These are phyloP conservation scores for Anoplophora glabripennis DNA, from an alignment of 1,140 invertebrate species.

Conservation along the genomic window DNA sequence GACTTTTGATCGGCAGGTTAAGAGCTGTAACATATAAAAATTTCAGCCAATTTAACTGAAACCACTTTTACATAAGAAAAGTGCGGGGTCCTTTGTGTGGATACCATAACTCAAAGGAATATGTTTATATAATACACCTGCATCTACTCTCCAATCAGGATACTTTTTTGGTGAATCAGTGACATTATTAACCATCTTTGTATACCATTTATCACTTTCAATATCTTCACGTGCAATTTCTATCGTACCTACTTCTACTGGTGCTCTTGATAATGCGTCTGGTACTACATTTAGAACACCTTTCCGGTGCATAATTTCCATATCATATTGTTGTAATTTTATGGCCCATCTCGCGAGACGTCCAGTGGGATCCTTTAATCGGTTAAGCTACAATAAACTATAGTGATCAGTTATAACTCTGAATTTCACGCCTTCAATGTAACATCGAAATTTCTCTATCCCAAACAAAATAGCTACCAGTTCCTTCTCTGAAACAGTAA, in stretches of 20 bases:
- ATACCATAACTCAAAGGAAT: background rate
- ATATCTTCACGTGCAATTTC: too few relatives aligned
- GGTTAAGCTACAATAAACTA: conserved; percentile 48
- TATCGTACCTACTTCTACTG: too few relatives aligned
- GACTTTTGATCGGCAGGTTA: too few relatives aligned
- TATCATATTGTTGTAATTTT: conserved; percentile 42
- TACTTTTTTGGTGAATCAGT: too few relatives aligned
- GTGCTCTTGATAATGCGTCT: conserved; percentile 41
- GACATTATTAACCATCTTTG: too few relatives aligned
- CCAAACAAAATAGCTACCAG: conserved; percentile 47
- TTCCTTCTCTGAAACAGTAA: conserved; percentile 49
- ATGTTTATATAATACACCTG: conserved; percentile 17
- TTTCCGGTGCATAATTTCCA: conserved; percentile 44
- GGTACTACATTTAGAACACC: conserved; percentile 43
- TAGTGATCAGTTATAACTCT: conserved; percentile 49
- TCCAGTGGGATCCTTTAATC: conserved; percentile 47
- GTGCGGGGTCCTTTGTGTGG: too few relatives aligned
- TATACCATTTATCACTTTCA: too few relatives aligned
- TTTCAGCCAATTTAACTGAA: too few relatives aligned
- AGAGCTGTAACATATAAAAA: too few relatives aligned
- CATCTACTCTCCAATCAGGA: too few relatives aligned
- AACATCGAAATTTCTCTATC: conserved; percentile 43
- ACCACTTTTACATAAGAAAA: too few relatives aligned
- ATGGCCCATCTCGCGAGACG: conserved; percentile 50
- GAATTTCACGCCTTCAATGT: conserved; percentile 45